Percentiles rank a stretch among this genome's conserved stretches.
phyloP scores from a whole-genome alignment of 2,113 vertebrate genomes.

The Megaleporinus macrocephalus region DNA sequence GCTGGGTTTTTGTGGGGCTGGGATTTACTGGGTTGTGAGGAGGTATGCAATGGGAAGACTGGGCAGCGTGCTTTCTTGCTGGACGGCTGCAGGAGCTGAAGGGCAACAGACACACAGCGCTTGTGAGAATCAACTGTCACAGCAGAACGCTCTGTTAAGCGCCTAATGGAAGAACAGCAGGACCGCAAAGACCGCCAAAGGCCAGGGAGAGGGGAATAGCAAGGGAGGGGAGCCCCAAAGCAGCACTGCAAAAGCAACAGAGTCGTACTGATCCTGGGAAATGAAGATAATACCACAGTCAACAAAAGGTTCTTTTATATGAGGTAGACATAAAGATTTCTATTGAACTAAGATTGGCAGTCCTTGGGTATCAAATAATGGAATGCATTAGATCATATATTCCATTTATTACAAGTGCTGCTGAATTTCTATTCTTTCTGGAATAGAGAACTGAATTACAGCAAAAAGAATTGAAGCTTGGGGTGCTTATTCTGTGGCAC shows the following conservation, averaged over 20 bases:
- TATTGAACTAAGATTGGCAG: constrained; percentile 4
- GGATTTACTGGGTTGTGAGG: constrained; percentile 68
- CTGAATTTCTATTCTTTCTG: not conserved
- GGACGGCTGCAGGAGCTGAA: constrained; percentile 74
- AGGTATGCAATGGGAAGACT: constrained; percentile 71
- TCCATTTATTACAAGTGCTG: not conserved
- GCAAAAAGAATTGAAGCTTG: not conserved
- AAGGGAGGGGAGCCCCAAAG: constrained; percentile 49
- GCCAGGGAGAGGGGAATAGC: constrained; percentile 53
- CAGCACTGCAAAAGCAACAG: not conserved
- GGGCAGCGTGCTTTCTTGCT: not conserved
- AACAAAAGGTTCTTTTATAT: constrained; percentile 21
- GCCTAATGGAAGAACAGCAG: constrained; percentile 74
- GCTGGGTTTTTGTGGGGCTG: constrained; percentile 29
- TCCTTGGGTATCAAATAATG: constrained; percentile 1
- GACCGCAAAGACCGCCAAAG: constrained; percentile 68
- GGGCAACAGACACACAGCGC: constrained; percentile 72
- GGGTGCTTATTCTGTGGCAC: not conserved
- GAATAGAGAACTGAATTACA: constrained; percentile 1
- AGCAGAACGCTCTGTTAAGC: constrained; percentile 76
- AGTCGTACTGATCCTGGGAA: constrained; percentile 1
- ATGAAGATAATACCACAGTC: constrained; percentile 17
- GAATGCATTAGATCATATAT: constrained; percentile 7
- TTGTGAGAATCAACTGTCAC: constrained; percentile 70
- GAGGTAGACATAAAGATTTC: constrained; percentile 14